These are phyloP conservation scores for Lamellibrachia satsuma DNA, from an alignment of 2,888 invertebrate genomes.

Conservation along the genomic window DNA sequence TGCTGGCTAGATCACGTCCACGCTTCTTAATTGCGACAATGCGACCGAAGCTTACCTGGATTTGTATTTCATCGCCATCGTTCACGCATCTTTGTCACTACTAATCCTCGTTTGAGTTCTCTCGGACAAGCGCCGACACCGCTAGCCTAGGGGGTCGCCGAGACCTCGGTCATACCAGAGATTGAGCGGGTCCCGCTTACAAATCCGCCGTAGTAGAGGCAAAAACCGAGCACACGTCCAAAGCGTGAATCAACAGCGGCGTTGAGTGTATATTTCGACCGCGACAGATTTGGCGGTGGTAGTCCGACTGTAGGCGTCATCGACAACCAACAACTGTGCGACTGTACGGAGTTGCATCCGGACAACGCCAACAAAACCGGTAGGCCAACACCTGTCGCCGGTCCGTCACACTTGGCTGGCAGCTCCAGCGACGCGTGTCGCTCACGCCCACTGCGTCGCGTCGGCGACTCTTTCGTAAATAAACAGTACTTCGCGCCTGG, in stretches of 20 bases:
- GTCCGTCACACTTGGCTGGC: neutral
- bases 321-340: neutral
- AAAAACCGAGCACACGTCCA: neutral
- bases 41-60: neutral
- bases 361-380: neutral
- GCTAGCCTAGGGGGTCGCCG: neutral
- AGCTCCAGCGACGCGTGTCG: conserved; percentile 17
- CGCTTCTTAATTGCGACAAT: too few species aligned
- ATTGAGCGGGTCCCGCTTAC: neutral
- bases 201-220: neutral
- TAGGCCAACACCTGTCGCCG: neutral
- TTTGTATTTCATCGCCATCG: conserved; percentile 6
- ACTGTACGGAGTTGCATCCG: neutral
- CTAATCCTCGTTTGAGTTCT: neutral
- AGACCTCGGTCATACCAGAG: neutral
- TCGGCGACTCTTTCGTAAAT: neutral
- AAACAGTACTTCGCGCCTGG: neutral
- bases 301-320: neutral
- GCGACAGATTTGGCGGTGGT: neutral
- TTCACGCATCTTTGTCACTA: neutral
- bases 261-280: too few species aligned
- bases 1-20: neutral
- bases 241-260: neutral
- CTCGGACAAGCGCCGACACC: neutral
- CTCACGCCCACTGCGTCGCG: neutral